These are phyloP conservation scores for Galaxea fascicularis DNA, from an alignment of 92 coral and sea anemone species.

Conservation along the genomic window DNA sequence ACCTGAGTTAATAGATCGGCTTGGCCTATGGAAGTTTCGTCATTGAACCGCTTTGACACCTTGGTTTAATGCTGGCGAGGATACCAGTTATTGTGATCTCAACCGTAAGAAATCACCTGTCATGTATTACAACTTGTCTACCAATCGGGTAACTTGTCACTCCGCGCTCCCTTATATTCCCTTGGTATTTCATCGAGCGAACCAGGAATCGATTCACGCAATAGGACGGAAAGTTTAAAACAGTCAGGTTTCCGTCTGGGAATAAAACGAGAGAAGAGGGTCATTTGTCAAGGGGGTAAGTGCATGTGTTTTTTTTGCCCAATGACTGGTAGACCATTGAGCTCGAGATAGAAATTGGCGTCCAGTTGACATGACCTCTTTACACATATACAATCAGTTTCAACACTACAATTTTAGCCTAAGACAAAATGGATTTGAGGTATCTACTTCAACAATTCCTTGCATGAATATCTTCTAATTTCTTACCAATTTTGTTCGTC, in stretches of 20 bases:
- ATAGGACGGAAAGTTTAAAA: neutral
- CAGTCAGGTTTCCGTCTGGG: neutral
- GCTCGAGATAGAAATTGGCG: neutral
- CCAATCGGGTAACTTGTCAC: constrained; percentile 1
- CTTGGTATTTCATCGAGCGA: neutral
- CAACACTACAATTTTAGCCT: too few species aligned
- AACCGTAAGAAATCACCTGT: constrained; percentile 38
- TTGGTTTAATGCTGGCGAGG: neutral
- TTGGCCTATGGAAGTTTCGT: neutral
- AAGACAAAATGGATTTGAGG: too few species aligned
- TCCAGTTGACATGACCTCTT: neutral
- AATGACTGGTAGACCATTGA: neutral
- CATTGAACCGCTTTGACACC: neutral
- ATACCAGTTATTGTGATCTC: constrained; percentile 33
- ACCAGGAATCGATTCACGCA: neutral
- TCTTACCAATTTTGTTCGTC: too few species aligned
- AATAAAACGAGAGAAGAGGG: neutral
- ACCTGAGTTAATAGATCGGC: too few species aligned
- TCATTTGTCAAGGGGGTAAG: neutral
- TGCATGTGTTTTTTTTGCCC: neutral
- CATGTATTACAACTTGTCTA: neutral
- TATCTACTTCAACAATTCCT: too few species aligned
- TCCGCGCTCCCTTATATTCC: neutral
- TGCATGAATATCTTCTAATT: too few species aligned
- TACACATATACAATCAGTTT: too few species aligned